Evolutionary conservation across 2,888 invertebrate species (phyloP).

Genomic region (Acrobasis repandana): DNA sequence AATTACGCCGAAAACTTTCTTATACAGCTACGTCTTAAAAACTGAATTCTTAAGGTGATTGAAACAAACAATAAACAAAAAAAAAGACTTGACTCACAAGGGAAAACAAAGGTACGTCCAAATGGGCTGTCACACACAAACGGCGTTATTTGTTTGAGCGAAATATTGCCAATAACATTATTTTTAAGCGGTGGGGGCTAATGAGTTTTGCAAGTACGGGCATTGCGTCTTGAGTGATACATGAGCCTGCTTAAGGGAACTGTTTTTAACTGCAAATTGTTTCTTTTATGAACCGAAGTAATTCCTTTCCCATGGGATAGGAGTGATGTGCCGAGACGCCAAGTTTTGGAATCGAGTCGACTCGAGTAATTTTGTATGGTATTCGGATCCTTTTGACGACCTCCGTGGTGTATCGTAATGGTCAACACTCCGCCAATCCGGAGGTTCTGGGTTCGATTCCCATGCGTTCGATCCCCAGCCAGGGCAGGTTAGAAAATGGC

Average conservation of each 20-base stretch:
- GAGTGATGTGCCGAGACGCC: too few relatives aligned
- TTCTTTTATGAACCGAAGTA: not conserved
- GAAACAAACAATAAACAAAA: slow-evolving; percentile 9
- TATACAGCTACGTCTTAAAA: not conserved
- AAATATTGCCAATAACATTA: slow-evolving; percentile 39
- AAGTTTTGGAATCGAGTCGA: too few relatives aligned
- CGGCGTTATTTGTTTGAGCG: slow-evolving; percentile 30
- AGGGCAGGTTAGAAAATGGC: too few relatives aligned
- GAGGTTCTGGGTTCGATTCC: too few relatives aligned
- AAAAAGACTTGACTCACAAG: not conserved
- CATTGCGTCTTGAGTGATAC: slow-evolving; percentile 11
- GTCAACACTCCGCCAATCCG: too few relatives aligned
- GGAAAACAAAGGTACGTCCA: slow-evolving; percentile 13
- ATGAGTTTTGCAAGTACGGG: slow-evolving; percentile 19
- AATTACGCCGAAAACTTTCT: not conserved
- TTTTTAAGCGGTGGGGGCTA: slow-evolving; percentile 27
- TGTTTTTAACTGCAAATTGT: not conserved
- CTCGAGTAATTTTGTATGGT: too few relatives aligned
- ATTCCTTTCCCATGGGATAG: not conserved
- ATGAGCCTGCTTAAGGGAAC: not conserved
- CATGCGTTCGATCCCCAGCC: too few relatives aligned
- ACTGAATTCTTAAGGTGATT: not conserved
- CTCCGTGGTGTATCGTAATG: too few relatives aligned
- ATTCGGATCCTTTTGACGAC: too few relatives aligned
- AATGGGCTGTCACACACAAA: slow-evolving; percentile 37